A percentile compares a stretch with the other conserved stretches of the same genome.
Evolutionary conservation across 35 echinoderm and acorn worm genomes (phyloP).

Genomic region (Apostichopus japonicus): DNA sequence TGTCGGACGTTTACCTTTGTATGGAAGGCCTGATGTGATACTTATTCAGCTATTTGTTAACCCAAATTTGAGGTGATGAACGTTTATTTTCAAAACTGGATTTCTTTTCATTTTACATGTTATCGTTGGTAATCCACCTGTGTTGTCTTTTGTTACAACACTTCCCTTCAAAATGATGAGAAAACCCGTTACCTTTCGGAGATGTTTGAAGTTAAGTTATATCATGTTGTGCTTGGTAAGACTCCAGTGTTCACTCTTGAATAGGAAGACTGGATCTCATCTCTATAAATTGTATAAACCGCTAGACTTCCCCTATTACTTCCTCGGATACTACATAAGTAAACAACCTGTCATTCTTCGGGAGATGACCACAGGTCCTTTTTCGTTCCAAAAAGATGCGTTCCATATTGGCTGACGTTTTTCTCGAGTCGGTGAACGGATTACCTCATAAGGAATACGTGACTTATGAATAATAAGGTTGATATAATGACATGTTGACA

Average conservation of each 20-base stretch:
- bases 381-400: background rate
- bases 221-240: constrained; percentile 3
- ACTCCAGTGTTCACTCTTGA: background rate
- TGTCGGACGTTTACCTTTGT: background rate
- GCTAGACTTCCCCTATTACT: background rate
- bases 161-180: background rate
- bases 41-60: no score
- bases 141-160: background rate
- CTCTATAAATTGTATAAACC: background rate
- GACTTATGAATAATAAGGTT: no score
- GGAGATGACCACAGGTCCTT: background rate
- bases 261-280: background rate
- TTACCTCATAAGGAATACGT: no score
- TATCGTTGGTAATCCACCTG: background rate
- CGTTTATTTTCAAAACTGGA: no score
- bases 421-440: background rate
- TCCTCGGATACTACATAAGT: background rate
- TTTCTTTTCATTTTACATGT: background rate
- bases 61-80: no score
- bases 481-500: no score
- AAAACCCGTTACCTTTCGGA: no score
- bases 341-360: constrained; percentile 3
- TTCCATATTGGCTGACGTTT: background rate
- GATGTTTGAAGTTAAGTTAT: background rate
- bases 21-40: no score